phyloP scores from a whole-genome alignment of 2,888 invertebrate genomes.

The Agriopis marginaria region DNA sequence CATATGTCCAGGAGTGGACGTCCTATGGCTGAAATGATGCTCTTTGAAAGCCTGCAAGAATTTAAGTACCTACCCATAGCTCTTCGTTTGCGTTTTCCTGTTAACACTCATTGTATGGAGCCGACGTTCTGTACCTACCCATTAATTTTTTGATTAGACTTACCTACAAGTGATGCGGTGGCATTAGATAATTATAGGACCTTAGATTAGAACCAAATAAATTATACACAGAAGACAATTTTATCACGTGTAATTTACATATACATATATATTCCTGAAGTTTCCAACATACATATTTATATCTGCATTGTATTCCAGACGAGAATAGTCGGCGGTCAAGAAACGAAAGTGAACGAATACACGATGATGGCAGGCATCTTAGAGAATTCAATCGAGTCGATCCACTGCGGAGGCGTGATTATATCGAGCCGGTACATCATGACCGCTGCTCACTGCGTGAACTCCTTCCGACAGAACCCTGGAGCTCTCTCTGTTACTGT shows the following conservation, averaged over 20 bases:
- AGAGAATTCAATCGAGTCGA: neutral
- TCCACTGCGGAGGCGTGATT: constrained; percentile 18
- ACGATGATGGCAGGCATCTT: constrained; percentile 26
- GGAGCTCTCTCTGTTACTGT: neutral
- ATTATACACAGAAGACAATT: too few relatives aligned
- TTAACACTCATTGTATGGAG: too few relatives aligned
- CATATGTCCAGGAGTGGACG: too few relatives aligned
- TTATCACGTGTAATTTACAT: too few relatives aligned
- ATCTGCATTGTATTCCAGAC: neutral
- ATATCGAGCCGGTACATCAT: constrained; percentile 3
- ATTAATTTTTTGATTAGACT: neutral
- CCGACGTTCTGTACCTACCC: too few relatives aligned
- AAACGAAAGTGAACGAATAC: constrained; percentile 22
- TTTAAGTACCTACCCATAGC: too few relatives aligned
- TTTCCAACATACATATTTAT: too few relatives aligned
- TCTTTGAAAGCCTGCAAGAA: too few relatives aligned
- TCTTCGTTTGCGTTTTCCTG: neutral
- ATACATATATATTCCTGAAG: too few relatives aligned
- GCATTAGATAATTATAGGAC: too few relatives aligned
- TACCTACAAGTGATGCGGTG: neutral
- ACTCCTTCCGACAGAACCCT: neutral
- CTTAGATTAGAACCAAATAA: too few relatives aligned
- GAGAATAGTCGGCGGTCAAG: constrained; percentile 27
- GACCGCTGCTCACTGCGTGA: constrained; percentile 16
- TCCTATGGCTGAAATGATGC: too few relatives aligned